Conservation (phyloP, 2,113 vertebrate species). For the Scolopax mira region DNA sequence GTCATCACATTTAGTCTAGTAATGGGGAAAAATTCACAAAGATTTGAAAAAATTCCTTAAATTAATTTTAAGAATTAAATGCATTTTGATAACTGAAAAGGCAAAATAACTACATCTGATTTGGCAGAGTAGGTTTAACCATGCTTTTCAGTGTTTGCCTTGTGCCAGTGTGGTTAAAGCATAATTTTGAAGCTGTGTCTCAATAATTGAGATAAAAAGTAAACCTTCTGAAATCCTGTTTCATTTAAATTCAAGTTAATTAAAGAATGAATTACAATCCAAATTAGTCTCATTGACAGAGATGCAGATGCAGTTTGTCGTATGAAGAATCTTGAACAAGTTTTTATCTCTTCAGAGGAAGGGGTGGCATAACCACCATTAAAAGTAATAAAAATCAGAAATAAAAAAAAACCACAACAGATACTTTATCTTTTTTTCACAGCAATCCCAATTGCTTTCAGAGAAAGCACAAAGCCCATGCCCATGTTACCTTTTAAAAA, state of each 20-base stretch:
- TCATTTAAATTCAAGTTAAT: not conserved
- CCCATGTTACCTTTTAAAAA: not conserved
- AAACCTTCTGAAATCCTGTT: not conserved
- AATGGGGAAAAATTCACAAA: not conserved
- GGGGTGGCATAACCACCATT: not conserved
- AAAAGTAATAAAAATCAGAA: not conserved
- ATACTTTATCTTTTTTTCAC: not conserved
- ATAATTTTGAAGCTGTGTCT: not conserved
- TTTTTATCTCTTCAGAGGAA: not conserved
- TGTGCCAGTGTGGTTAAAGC: not conserved
- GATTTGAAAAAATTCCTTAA: not conserved
- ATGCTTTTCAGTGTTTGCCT: not conserved
- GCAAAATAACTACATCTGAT: not conserved
- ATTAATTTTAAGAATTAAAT: not conserved
- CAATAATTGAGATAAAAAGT: not conserved
- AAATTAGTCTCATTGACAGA: not conserved
- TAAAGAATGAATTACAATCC: not conserved
- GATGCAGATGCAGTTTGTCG: not conserved
- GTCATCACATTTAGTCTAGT: not conserved
- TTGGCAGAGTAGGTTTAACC: not conserved
- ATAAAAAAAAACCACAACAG: not conserved
- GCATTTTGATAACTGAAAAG: not conserved
- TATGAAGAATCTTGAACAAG: not conserved
- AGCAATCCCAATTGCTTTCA: not conserved
- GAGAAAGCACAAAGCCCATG: not conserved